Evolutionary conservation across 2,113 vertebrate species (phyloP).

Genomic region (Columbina picui): DNA sequence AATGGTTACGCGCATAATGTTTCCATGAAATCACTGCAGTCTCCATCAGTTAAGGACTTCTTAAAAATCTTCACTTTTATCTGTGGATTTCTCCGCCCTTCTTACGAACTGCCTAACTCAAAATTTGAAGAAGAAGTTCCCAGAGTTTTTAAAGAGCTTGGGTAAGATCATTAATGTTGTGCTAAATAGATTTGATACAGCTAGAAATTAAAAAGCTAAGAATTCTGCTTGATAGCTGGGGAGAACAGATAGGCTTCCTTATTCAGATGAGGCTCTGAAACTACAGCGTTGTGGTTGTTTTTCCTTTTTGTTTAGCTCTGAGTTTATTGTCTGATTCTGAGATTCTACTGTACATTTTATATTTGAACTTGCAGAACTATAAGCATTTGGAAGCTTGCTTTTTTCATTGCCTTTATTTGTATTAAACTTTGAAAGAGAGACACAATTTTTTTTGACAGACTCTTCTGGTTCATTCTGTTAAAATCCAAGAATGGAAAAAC

Average conservation of each 20-base stretch:
- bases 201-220: not conserved
- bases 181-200: not conserved
- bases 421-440: not conserved
- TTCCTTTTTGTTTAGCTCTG: not conserved
- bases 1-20: constrained; percentile 83
- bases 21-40: constrained; percentile 89
- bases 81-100: constrained; percentile 86
- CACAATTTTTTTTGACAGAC: not conserved
- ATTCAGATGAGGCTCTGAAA: not conserved
- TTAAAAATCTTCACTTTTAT: constrained; percentile 94
- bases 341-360: not conserved
- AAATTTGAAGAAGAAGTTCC: constrained; percentile 97
- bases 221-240: not conserved
- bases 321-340: not conserved
- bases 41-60: constrained; percentile 94
- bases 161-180: constrained; percentile 73
- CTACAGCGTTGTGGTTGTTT: not conserved
- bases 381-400: not conserved
- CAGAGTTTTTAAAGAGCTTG: constrained; percentile 87
- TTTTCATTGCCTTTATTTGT: not conserved
- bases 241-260: not conserved
- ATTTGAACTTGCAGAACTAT: not conserved
- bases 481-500: not conserved
- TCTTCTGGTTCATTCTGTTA: not conserved
- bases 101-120: constrained; percentile 86